A percentile compares a stretch with the other conserved stretches of the same genome.
phyloP scores from a whole-genome alignment of 1,140 invertebrate genomes.

The Holcopasites calliopsidis region DNA sequence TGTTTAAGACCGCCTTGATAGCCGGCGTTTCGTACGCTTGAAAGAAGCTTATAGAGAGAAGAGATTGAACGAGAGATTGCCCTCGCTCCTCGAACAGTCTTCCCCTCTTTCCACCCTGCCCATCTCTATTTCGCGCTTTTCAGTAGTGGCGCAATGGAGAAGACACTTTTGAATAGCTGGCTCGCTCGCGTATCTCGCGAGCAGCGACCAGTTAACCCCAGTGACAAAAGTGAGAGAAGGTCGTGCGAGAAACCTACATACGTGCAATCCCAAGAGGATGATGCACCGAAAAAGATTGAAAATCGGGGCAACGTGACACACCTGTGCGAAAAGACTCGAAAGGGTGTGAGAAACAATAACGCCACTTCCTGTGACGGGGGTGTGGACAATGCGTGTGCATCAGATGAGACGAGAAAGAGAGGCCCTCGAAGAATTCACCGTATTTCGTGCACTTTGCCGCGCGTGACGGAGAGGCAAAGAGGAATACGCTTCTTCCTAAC shows the following conservation, averaged over 20 bases:
- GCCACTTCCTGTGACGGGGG: not conserved
- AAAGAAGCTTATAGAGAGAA: slow-evolving; percentile 43
- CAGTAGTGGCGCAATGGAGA: too few species aligned
- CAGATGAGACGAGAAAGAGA: not conserved
- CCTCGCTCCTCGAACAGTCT: not conserved
- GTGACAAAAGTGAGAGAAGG: not conserved
- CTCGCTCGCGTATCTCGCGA: slow-evolving; percentile 8
- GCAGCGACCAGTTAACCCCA: not conserved
- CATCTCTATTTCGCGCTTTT: slow-evolving; percentile 33
- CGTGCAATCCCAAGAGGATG: too few species aligned
- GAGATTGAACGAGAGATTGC: slow-evolving; percentile 1
- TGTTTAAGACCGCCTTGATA: slow-evolving; percentile 37
- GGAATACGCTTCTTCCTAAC: not conserved
- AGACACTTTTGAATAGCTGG: slow-evolving; percentile 16
- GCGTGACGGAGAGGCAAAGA: not conserved
- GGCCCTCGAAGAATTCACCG: not conserved
- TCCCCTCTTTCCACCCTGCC: not conserved
- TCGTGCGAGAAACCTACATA: too few species aligned
- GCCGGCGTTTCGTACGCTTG: slow-evolving; percentile 3
- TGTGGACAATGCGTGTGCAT: not conserved
- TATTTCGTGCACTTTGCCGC: not conserved
- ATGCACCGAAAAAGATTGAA: not conserved
- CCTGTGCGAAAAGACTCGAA: not conserved
- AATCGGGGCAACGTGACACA: not conserved
- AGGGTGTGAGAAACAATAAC: too few species aligned